Percentiles rank a stretch among this genome's conserved stretches.
These are phyloP conservation scores for Cryptus armator DNA, from an alignment of 2,888 invertebrate genomes.

Conservation along the genomic window DNA sequence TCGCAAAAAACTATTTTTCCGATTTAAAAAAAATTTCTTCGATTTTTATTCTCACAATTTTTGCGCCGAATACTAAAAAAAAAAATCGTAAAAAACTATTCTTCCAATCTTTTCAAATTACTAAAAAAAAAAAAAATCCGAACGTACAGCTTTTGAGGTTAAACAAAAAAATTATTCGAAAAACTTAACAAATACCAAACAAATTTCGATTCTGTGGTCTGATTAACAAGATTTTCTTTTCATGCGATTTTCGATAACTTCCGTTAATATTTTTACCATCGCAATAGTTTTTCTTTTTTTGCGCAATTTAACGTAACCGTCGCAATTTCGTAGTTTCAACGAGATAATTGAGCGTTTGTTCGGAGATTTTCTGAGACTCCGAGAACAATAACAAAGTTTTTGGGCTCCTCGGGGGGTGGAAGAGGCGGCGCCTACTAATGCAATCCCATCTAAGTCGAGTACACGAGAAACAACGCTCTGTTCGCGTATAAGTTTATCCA, in stretches of 20 bases:
- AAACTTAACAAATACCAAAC: not conserved
- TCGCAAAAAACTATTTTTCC: not conserved
- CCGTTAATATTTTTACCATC: not conserved
- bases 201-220: not conserved
- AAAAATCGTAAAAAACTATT: no score
- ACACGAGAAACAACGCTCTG: slow-evolving; percentile 38
- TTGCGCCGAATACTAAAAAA: no score
- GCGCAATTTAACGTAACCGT: not conserved
- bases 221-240: not conserved
- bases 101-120: no score
- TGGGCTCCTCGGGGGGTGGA: no score
- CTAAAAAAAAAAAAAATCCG: no score
- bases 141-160: not conserved
- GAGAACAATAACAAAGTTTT: not conserved
- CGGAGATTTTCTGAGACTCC: not conserved
- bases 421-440: not conserved
- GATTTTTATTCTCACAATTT: no score
- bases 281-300: not conserved
- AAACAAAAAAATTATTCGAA: not conserved
- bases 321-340: not conserved
- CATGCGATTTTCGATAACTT: not conserved
- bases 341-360: not conserved
- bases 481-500: slow-evolving; percentile 34
- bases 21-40: not conserved
- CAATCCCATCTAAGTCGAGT: not conserved